Evolutionary conservation across 2,113 vertebrate genomes (phyloP), one percentile per base, ranked within the genome.

Genomic region (Prochilodus magdalenae): DNA sequence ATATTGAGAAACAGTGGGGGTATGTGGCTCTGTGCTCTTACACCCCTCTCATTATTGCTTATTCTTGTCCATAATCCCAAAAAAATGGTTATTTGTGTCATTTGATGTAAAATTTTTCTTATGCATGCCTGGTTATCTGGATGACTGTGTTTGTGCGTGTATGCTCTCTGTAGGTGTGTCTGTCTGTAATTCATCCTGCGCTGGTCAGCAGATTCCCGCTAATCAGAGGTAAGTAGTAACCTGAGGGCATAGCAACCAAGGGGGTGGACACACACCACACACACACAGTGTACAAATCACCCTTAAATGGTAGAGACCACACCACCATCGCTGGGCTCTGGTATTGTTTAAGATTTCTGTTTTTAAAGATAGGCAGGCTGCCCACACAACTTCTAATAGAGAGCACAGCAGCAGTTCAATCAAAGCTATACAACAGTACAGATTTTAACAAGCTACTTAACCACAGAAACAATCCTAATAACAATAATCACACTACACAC

Each of bases 211-310:
- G 88, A 87, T 90, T 89, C 85, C 90, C 51, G 90, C 87, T 90
- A 92, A 92, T 93, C 90, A 90, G 88, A 85, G 87, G 86, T 87
- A 91, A 91, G 89, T 86, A 91, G 85, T 90, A 88, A 91, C 91
- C 92, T 44, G 86, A 81, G 91, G 93, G 90, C 90, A 91, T 65
- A 87, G 87, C 84, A 82, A 90, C 87, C 89, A 90, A 89, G 87
- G 90, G 89, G 88, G 87, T 89, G 91, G 87, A 18, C 26, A 47
- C 74, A 66, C 67, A 85, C 27, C 51, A 55, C 62, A 59, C 51
- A 49, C 65, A 82, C 51, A 40, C 3, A 55, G 24, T 53, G 44
- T 63, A 49, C 59, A 53, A 72, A 63, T 33, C 59, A 73, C n/a
- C 3, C 63, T 24, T 78, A 66, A 55, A 78, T 40, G 36, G 12